Conservation (phyloP, 1,140 invertebrate species). For the Berghia stephanieae region DNA sequence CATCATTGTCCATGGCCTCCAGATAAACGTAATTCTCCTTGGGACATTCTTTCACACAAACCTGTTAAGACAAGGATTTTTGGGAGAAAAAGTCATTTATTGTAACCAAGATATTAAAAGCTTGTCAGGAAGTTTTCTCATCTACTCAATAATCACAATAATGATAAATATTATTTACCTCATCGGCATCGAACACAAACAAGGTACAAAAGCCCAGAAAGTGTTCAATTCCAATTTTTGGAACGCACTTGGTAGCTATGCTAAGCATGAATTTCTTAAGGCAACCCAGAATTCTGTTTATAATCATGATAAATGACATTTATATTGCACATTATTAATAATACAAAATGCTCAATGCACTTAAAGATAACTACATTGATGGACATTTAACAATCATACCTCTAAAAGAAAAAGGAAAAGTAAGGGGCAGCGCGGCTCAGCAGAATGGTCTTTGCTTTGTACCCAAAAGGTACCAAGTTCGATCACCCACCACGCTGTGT, state of each 20-base stretch:
- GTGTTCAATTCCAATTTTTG: background rate
- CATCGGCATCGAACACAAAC: background rate
- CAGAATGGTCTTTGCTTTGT: too few relatives aligned
- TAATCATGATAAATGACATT: background rate
- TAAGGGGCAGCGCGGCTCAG: too few relatives aligned
- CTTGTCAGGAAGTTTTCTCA: background rate
- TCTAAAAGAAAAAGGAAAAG: too few relatives aligned
- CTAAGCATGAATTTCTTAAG: too few relatives aligned
- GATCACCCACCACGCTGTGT: too few relatives aligned
- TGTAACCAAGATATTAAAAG: background rate
- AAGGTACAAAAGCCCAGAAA: background rate
- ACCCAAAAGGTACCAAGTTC: too few relatives aligned
- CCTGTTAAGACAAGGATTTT: conserved; percentile 70
- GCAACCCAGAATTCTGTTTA: background rate
- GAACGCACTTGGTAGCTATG: too few relatives aligned
- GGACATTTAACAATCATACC: background rate
- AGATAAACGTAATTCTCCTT: conserved; percentile 67
- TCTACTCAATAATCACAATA: background rate
- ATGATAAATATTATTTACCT: background rate
- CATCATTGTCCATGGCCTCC: conserved; percentile 38
- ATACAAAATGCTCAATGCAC: background rate
- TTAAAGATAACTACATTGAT: background rate
- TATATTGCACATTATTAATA: background rate
- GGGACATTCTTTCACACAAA: conserved; percentile 84
- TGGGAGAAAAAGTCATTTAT: background rate